Percentiles rank a stretch among this genome's conserved stretches.
These are phyloP conservation scores for Bradypodion pumilum DNA, from an alignment of 2,797 vertebrate species.

Conservation along the genomic window DNA sequence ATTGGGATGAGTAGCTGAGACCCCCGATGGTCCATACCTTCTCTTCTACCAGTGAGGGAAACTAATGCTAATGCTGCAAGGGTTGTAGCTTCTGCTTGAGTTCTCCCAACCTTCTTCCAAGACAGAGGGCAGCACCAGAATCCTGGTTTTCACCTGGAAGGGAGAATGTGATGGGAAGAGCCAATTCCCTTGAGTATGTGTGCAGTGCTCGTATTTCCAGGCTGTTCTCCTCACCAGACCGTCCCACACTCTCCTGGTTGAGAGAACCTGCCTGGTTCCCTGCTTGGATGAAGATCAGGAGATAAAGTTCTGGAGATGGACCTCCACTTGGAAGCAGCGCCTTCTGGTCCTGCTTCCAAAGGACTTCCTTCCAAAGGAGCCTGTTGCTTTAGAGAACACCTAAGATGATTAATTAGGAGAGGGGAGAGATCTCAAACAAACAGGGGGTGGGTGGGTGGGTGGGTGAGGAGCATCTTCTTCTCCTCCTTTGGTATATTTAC, in stretches of 20 bases:
- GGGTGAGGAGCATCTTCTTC: conserved; percentile 47
- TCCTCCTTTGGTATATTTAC: neutral
- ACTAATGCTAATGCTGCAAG: too few relatives aligned
- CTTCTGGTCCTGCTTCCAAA: neutral
- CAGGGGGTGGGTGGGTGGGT: neutral
- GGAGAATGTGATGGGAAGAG: neutral
- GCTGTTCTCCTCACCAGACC: too few relatives aligned
- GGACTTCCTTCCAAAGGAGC: neutral
- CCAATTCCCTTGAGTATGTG: too few relatives aligned
- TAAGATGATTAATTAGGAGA: neutral
- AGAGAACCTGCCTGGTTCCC: too few relatives aligned
- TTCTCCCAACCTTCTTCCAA: neutral
- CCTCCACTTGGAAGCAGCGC: neutral
- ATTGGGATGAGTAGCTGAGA: too few relatives aligned
- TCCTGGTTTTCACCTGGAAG: neutral
- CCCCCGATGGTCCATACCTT: too few relatives aligned
- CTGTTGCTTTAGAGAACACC: conserved; percentile 19
- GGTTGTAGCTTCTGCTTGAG: too few relatives aligned
- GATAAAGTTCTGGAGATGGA: neutral
- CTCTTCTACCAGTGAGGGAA: too few relatives aligned
- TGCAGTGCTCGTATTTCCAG: too few relatives aligned
- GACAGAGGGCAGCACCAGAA: neutral
- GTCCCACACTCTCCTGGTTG: neutral
- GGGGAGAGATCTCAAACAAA: neutral
- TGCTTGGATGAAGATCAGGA: neutral